Conservation (phyloP, 2,113 vertebrate species). For the Paralichthys olivaceus region DNA sequence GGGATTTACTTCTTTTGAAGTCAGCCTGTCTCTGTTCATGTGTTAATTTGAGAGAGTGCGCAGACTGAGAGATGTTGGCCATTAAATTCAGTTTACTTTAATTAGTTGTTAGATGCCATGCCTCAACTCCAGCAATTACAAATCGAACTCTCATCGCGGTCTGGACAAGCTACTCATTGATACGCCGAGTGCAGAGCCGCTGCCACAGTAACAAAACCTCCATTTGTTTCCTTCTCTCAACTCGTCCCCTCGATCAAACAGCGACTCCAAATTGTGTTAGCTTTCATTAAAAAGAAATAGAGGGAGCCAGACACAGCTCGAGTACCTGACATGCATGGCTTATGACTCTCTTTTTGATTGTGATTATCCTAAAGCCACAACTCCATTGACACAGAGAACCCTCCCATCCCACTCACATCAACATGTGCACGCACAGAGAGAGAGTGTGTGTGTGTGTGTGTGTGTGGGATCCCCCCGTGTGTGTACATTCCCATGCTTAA, state of each 20-base stretch:
- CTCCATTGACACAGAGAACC: background rate
- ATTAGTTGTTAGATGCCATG: slow-evolving; percentile 37
- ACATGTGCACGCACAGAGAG: background rate
- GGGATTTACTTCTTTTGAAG: too few species aligned
- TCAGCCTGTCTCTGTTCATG: background rate
- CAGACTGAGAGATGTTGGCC: slow-evolving; percentile 8
- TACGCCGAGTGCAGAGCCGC: background rate
- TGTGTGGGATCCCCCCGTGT: background rate
- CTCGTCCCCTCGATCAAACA: slow-evolving; percentile 34
- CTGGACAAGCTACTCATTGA: slow-evolving; percentile 20
- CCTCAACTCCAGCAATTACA: slow-evolving; percentile 39
- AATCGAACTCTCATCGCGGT: slow-evolving; percentile 37
- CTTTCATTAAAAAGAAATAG: slow-evolving; percentile 50
- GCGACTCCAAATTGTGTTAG: slow-evolving; percentile 38
- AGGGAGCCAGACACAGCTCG: background rate
- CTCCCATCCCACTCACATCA: slow-evolving; percentile 2
- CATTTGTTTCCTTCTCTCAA: slow-evolving; percentile 13
- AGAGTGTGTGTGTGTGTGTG: background rate
- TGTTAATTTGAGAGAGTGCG: slow-evolving; percentile 12
- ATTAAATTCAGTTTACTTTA: slow-evolving; percentile 47
- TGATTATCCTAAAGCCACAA: background rate
- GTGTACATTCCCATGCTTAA: slow-evolving; percentile 28
- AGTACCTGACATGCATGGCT: slow-evolving; percentile 24
- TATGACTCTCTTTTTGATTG: slow-evolving; percentile 5
- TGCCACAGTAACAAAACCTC: background rate